Evolutionary conservation across 2,113 vertebrate species (phyloP).

Genomic region (Nicator chloris): DNA sequence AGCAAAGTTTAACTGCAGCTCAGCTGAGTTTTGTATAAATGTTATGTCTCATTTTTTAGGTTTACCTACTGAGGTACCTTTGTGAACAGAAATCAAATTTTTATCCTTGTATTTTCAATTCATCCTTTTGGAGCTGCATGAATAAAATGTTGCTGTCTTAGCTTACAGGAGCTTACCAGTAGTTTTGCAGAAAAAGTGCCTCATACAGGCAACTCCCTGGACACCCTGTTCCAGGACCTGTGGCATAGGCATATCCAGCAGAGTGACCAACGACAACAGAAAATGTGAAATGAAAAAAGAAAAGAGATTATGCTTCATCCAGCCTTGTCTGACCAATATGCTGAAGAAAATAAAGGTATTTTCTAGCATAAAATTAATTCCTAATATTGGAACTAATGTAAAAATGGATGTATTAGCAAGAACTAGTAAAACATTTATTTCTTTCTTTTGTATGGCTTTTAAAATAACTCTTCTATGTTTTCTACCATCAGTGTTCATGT

Average conservation of each 20-base stretch:
- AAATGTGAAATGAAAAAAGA: conserved; percentile 92
- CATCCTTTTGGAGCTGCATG: not conserved
- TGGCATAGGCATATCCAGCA: conserved; percentile 89
- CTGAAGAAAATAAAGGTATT: conserved; percentile 84
- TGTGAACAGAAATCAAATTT: not conserved
- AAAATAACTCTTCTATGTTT: not conserved
- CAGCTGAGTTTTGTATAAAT: not conserved
- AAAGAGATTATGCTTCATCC: conserved; percentile 86
- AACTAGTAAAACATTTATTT: not conserved
- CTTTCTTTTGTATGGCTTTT: not conserved
- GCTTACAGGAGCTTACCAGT: conserved; percentile 90
- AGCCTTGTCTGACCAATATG: conserved; percentile 80
- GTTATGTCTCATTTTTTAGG: not conserved
- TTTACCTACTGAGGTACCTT: not conserved
- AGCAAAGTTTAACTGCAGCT: not conserved
- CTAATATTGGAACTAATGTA: not conserved
- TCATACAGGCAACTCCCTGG: conserved; percentile 92
- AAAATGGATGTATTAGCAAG: not conserved
- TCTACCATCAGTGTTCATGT: not conserved
- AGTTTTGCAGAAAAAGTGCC: conserved; percentile 90
- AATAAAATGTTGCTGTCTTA: conserved; percentile 58
- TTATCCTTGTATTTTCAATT: not conserved
- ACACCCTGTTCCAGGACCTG: conserved; percentile 91
- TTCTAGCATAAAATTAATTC: not conserved
- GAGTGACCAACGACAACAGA: conserved; percentile 88